phyloP scores from a whole-genome alignment of 2,113 vertebrate species.

The Sylvietta virens region DNA sequence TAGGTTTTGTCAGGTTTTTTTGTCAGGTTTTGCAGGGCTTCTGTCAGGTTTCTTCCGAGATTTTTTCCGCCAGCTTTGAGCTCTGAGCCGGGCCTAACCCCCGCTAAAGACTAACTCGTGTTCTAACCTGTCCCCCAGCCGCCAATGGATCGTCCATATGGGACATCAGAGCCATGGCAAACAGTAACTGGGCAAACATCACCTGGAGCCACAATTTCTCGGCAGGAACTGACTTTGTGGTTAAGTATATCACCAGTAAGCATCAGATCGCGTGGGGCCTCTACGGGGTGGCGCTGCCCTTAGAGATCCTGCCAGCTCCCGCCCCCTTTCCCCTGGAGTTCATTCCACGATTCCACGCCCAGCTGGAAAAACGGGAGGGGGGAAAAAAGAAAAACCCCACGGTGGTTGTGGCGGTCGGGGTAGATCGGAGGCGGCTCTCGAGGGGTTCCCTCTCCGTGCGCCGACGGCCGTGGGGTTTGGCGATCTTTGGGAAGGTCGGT shows the following conservation, averaged over 20 bases:
- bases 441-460: background rate
- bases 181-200: slow-evolving; percentile 98
- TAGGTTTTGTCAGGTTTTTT: too few species aligned
- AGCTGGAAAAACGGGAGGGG: background rate
- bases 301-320: slow-evolving; percentile 49
- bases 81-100: background rate
- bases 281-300: slow-evolving; percentile 40
- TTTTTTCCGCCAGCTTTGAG: background rate
- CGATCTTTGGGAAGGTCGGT: fast-evolving
- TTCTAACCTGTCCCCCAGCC: slow-evolving; percentile 85
- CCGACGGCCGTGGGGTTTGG: background rate
- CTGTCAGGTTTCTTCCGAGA: too few species aligned
- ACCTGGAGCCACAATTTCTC: slow-evolving; percentile 97
- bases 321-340: background rate
- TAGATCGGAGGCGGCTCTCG: background rate
- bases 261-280: slow-evolving; percentile 72
- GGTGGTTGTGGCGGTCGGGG: background rate
- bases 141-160: slow-evolving; percentile 82
- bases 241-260: slow-evolving; percentile 99
- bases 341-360: background rate
- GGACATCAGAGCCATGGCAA: slow-evolving; percentile 93
- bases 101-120: slow-evolving; percentile 70
- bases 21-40: background rate
- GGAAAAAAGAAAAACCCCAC: background rate
- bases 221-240: slow-evolving; percentile 91